Base-by-base conservation (phyloP, 2,888 invertebrate genomes). In the Amiota mariae region DNA sequence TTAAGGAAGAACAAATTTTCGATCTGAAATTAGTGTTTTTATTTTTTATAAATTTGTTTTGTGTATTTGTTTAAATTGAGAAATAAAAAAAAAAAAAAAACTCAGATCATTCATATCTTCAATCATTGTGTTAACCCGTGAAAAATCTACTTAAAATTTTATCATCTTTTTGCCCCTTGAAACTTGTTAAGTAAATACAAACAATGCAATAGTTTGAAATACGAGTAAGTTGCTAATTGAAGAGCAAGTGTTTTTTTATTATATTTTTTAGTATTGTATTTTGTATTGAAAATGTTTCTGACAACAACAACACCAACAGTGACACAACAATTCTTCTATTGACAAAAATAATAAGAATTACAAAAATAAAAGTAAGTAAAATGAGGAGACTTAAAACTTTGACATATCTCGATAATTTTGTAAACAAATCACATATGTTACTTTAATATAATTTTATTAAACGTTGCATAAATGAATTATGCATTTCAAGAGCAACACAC, bases 401-500 rank as follows among this genome's bases (percentile, higher is more conserved):
- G 67, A 13, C 54, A 36, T 36, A 6, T 36, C 36, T 36, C 36
- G 36, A 36, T 36, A 6, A 36, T 54, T 68, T 24, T 11, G 67
- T 20, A 68, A 11, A 54, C 67, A 51, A 68, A 68, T 11, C 67
- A 68, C 51, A 68, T 54, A 51, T 10, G 48, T 68, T 18, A 18
- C 18, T 20, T 18, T 12, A 46, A 56, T 15, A 56, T 0, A 56
- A 63, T 36, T 9, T 36, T 36, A 36, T 36, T 24, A 24, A 68
- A 24, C 36, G 54, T n/a, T 54, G 51, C 54, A 68, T 68, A 68
- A 51, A 68, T 68, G 51, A 68, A 68, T 68, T 70, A 71, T 61
- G 56, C 71, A 71, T 71, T 71, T 71, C 47, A 46, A 71, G 8
- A 51, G 56, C 46, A 49, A 67, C 15, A 18, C n/a, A 13, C 54